phyloP scores from a whole-genome alignment of 2,888 invertebrate genomes.

The Endomychus coccineus region DNA sequence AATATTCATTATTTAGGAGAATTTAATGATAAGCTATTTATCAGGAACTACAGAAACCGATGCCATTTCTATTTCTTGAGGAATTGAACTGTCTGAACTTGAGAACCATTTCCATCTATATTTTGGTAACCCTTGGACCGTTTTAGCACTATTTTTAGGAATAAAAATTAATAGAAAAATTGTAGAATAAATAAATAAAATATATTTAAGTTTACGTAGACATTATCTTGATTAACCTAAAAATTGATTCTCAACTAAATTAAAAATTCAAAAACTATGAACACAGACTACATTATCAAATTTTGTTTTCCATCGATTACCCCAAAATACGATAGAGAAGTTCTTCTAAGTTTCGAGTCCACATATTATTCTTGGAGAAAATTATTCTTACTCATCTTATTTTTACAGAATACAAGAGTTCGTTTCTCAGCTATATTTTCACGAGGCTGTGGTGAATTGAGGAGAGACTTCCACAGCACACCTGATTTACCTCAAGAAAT shows the following conservation, averaged over 20 bases:
- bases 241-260: too few relatives aligned
- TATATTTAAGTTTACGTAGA: too few relatives aligned
- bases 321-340: too few relatives aligned
- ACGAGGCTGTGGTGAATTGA: conserved; percentile 50
- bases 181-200: too few relatives aligned
- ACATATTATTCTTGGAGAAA: too few relatives aligned
- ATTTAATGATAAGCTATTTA: conserved; percentile 47
- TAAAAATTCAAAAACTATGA: too few relatives aligned
- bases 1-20: too few relatives aligned
- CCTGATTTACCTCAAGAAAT: conserved; percentile 63
- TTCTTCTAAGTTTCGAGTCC: too few relatives aligned
- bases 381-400: too few relatives aligned
- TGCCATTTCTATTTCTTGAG: conserved; percentile 69
- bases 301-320: too few relatives aligned
- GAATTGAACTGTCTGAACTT: conserved; percentile 39
- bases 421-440: conserved; percentile 46
- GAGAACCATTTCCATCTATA: conserved; percentile 47
- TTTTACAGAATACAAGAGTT: conserved; percentile 49
- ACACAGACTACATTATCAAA: too few relatives aligned
- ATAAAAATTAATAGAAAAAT: background rate
- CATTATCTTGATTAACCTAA: too few relatives aligned
- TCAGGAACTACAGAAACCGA: conserved; percentile 74
- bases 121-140: conserved; percentile 56
- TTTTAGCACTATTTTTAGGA: conserved; percentile 43
- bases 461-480: conserved; percentile 83